These are phyloP conservation scores for Bucorvus abyssinicus DNA, from an alignment of 2,797 vertebrate genomes.

Conservation along the genomic window DNA sequence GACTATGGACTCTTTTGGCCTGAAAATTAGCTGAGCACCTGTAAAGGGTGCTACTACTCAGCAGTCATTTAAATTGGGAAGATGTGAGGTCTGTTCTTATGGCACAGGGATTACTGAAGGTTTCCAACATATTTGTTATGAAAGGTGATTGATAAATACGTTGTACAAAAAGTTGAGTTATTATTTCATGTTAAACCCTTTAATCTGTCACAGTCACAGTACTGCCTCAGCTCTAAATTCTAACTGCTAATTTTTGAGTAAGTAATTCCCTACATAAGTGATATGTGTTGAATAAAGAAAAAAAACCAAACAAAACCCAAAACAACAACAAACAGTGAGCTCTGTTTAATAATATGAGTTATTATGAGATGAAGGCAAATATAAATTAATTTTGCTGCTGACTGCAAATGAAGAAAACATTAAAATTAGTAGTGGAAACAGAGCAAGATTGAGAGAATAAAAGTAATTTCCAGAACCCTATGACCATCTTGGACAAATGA, in stretches of 20 bases:
- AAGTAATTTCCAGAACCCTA: conserved; percentile 18
- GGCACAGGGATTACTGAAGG: background rate
- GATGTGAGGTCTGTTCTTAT: background rate
- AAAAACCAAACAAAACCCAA: background rate
- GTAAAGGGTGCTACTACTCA: background rate
- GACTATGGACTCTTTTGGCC: background rate
- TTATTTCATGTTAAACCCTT: conserved; percentile 33
- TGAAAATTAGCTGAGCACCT: background rate
- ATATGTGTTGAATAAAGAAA: background rate
- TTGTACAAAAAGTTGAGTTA: conserved; percentile 5
- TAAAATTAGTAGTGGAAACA: background rate
- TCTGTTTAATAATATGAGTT: background rate
- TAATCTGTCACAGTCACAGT: conserved; percentile 23
- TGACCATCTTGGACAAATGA: background rate
- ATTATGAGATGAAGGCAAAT: conserved; percentile 20
- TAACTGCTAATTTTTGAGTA: conserved; percentile 14
- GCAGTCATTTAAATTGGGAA: background rate
- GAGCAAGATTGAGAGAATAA: conserved; percentile 22
- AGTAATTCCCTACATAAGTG: background rate
- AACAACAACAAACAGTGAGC: background rate
- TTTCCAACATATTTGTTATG: conserved; percentile 16
- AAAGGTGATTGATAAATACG: conserved; percentile 40
- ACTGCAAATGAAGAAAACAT: conserved; percentile 7
- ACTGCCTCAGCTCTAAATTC: conserved; percentile 3
- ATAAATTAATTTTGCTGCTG: conserved; percentile 20